Conservation (phyloP, 2,888 invertebrate species). For the Quadriops clusia region DNA sequence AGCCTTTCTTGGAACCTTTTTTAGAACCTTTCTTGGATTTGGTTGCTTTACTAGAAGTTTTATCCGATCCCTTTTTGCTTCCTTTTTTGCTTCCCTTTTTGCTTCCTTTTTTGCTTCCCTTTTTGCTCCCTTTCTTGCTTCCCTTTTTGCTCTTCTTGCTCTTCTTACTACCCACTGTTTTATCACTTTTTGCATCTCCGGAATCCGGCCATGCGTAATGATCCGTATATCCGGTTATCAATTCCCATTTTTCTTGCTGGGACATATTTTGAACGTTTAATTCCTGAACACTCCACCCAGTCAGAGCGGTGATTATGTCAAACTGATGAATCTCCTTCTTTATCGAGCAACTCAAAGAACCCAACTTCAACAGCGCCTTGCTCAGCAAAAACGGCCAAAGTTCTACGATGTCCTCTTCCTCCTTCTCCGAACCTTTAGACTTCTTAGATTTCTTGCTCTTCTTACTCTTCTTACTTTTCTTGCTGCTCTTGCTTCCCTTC, state of each 20-base stretch:
- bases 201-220: constrained; percentile 27
- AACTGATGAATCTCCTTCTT: constrained; percentile 33
- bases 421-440: constrained; percentile 4
- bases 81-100: constrained; percentile 5
- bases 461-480: background rate
- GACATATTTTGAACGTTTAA: constrained; percentile 13
- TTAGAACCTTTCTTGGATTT: constrained; percentile 8
- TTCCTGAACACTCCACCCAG: constrained; percentile 35
- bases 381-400: constrained; percentile 40
- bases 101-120: constrained; percentile 4
- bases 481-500: background rate
- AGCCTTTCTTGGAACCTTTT: constrained; percentile 8
- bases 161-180: background rate
- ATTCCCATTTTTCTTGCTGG: constrained; percentile 24
- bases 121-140: constrained; percentile 4
- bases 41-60: constrained; percentile 4
- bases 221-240: constrained; percentile 22
- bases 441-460: constrained; percentile 5
- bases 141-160: background rate
- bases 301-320: constrained; percentile 35
- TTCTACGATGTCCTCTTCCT: constrained; percentile 22
- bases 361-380: constrained; percentile 39
- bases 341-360: constrained; percentile 31
- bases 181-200: constrained; percentile 8
- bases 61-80: constrained; percentile 5